Base-by-base conservation (phyloP, 2,113 vertebrate genomes). In the Chamaea fasciata region DNA sequence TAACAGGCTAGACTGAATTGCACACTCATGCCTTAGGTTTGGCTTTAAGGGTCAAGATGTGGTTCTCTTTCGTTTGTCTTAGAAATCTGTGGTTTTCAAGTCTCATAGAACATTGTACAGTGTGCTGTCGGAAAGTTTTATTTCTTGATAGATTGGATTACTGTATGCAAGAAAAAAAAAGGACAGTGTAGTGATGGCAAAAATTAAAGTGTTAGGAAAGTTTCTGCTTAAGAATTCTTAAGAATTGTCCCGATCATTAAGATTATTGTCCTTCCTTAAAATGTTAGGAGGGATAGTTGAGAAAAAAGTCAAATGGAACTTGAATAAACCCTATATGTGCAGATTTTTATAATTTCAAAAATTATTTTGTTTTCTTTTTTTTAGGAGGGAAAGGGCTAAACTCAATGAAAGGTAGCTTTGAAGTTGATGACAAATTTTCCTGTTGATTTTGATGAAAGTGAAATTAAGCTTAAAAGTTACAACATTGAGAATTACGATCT, bases 121-220 rank as follows among this genome's bases (percentile, higher is more conserved):
- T 74, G 56, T 94, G 59, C 62, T 95, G n/a, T 68, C 63, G 64
- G 55, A 92, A 69, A 83, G 62, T 94, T 76, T 97, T 75, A 82
- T 96, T 97, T 97, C 75, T 94, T 73, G 24, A 27, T 88, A 70
- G 62, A 87, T 92, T 95, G 92, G 93, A 95, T 93, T 92, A 81
- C 30, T 47, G 27, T 35, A 57, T 83, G 71, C 74, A 73, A 87
- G 68, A 42, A 89, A 83, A 93, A 91, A 90, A 93, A 47, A 63
- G 47, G 52, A 59, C 63, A 35, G 57, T 20, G 10, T 68, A 56
- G 55, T 52, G 87, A 83, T 7, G 10, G 20, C 57, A 71, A 47
- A 90, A 37, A 52, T 70, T 75, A 71, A 53, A 60, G 18, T 46
- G 12, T 46, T 62, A 64, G 10, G 53, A 30, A 6, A 76, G 75